These are phyloP conservation scores for Drosophila kurseongensis DNA, from an alignment of 1,140 invertebrate genomes.

Conservation along the genomic window DNA sequence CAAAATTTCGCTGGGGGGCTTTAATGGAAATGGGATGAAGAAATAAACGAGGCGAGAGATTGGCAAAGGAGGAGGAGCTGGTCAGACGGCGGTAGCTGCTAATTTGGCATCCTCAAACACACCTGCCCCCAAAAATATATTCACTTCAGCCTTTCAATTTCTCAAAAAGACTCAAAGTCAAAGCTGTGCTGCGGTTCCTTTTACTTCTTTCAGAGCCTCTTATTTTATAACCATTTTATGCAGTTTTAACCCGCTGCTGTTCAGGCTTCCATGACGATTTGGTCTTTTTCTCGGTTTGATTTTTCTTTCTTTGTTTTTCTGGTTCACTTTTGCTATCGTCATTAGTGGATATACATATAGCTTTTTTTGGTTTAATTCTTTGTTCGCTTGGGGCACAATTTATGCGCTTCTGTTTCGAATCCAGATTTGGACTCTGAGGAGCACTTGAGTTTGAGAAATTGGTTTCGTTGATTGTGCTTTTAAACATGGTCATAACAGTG, in stretches of 20 bases:
- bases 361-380: slow-evolving; percentile 52
- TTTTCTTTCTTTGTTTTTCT: slow-evolving; percentile 6
- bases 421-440: slow-evolving; percentile 48
- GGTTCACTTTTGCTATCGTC: slow-evolving; percentile 36
- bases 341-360: slow-evolving; percentile 61
- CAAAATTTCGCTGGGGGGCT: slow-evolving; percentile 54
- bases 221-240: slow-evolving; percentile 53
- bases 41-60: slow-evolving; percentile 14
- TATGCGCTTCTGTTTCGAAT: slow-evolving; percentile 73
- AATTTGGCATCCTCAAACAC: slow-evolving; percentile 60
- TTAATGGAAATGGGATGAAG: slow-evolving; percentile 42
- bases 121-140: slow-evolving; percentile 44
- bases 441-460: slow-evolving; percentile 72
- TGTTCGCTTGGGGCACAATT: slow-evolving; percentile 55
- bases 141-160: slow-evolving; percentile 34
- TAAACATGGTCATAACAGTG: slow-evolving; percentile 14
- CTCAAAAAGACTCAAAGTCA: slow-evolving; percentile 28
- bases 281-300: slow-evolving; percentile 18
- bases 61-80: slow-evolving; percentile 13
- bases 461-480: slow-evolving; percentile 66
- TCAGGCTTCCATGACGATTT: slow-evolving; percentile 51
- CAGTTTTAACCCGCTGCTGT: slow-evolving; percentile 49
- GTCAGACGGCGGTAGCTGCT: slow-evolving; percentile 60
- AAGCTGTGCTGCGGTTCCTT: slow-evolving; percentile 53
- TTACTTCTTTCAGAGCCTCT: slow-evolving; percentile 19